Evolutionary conservation across 1,140 invertebrate genomes (phyloP).

Genomic region (Neodiprion fabricii): DNA sequence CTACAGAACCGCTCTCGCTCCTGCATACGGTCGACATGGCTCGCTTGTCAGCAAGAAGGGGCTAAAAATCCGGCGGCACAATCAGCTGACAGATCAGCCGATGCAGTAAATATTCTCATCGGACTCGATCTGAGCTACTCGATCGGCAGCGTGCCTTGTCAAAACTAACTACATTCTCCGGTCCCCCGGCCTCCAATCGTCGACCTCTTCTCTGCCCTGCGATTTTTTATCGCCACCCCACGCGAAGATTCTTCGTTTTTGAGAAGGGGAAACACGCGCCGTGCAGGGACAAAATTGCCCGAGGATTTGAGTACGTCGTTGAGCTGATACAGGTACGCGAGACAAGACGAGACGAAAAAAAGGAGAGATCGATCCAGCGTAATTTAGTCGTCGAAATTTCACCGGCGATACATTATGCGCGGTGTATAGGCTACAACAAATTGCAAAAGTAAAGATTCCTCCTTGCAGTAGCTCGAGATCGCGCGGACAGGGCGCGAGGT

Average conservation of each 20-base stretch:
- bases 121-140: conserved; percentile 11
- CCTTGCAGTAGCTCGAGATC: background rate
- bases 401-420: background rate
- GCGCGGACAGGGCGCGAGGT: background rate
- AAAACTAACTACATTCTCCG: conserved; percentile 28
- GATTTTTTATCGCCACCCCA: too few species aligned
- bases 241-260: too few species aligned
- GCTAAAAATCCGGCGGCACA: conserved; percentile 40
- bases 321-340: too few species aligned
- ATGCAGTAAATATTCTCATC: conserved; percentile 51
- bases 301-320: too few species aligned
- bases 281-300: too few species aligned
- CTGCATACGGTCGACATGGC: conserved; percentile 28
- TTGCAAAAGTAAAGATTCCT: conserved; percentile 6
- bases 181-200: background rate
- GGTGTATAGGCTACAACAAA: background rate
- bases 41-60: conserved; percentile 12
- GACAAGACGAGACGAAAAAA: background rate
- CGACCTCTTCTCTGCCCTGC: too few species aligned
- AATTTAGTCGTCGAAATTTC: conserved; percentile 5
- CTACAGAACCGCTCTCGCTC: conserved; percentile 10
- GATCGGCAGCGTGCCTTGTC: conserved; percentile 30
- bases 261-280: too few species aligned
- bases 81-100: conserved; percentile 53
- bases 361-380: background rate